phyloP scores from a whole-genome alignment of 2,888 invertebrate genomes.

The Incurvaria masculella region DNA sequence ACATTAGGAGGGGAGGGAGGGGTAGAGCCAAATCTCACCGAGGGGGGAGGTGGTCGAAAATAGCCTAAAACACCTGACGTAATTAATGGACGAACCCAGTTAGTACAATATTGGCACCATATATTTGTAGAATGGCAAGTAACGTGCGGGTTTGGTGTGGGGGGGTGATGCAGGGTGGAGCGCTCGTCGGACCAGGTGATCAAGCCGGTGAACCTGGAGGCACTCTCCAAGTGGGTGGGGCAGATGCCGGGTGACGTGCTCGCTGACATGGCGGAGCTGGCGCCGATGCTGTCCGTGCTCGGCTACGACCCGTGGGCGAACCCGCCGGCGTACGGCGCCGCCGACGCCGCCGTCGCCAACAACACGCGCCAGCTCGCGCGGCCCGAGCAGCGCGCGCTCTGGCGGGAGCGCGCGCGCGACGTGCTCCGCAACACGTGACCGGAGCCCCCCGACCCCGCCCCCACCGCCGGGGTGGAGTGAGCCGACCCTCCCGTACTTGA shows the following conservation, averaged over 20 bases:
- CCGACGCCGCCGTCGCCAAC: slow-evolving; percentile 65
- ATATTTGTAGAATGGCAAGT: slow-evolving; percentile 1
- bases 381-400: slow-evolving; percentile 37
- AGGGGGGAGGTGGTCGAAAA: too few species aligned
- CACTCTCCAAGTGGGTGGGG: slow-evolving; percentile 89
- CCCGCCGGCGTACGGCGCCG: slow-evolving; percentile 91
- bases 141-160: too few species aligned
- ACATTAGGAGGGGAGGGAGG: too few species aligned
- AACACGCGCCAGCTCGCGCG: slow-evolving; percentile 30
- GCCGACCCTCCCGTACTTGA: slow-evolving; percentile 63
- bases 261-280: slow-evolving; percentile 87
- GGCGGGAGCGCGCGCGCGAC: slow-evolving; percentile 60
- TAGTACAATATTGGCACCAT: slow-evolving; percentile 1
- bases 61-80: too few species aligned
- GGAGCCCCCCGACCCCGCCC: slow-evolving; percentile 45
- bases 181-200: slow-evolving; percentile 98
- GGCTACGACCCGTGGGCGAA: slow-evolving; percentile 97
- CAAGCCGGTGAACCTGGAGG: slow-evolving; percentile 96
- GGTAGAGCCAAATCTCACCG: too few species aligned
- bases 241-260: slow-evolving; percentile 89
- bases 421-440: neutral
- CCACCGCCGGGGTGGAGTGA: slow-evolving; percentile 65
- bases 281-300: slow-evolving; percentile 89
- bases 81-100: too few species aligned
- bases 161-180: slow-evolving; percentile 77